Percentiles rank a stretch among this genome's conserved stretches.
These are phyloP conservation scores for Mythimna vitellina DNA, from an alignment of 2,888 invertebrate genomes.

Conservation along the genomic window DNA sequence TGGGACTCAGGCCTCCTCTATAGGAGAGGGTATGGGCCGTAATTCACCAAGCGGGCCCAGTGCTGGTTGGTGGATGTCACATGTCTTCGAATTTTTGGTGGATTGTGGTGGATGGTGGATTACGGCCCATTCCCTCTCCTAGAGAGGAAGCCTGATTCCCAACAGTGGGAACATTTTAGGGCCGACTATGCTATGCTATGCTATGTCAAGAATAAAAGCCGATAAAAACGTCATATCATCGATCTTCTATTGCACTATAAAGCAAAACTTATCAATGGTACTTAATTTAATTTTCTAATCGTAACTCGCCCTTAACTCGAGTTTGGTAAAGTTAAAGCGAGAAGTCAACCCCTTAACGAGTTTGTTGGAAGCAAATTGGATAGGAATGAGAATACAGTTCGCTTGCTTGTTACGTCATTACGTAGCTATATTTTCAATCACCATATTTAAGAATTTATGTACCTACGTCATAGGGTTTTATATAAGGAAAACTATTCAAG, in stretches of 20 bases:
- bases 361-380: slow-evolving; percentile 39
- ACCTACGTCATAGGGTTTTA: not conserved
- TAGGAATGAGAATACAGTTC: slow-evolving; percentile 30
- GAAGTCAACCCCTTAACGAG: slow-evolving; percentile 39
- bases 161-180: too few relatives aligned
- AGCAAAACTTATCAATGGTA: slow-evolving; percentile 19
- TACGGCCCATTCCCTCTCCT: too few relatives aligned
- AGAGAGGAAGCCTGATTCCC: too few relatives aligned
- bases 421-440: slow-evolving; percentile 2
- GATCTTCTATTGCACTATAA: slow-evolving; percentile 15
- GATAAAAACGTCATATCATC: not conserved
- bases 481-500: too few relatives aligned
- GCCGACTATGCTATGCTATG: too few relatives aligned
- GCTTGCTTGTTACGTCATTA: slow-evolving; percentile 27
- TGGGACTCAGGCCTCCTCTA: too few relatives aligned
- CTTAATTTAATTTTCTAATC: slow-evolving; percentile 41
- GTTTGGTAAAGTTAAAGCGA: slow-evolving; percentile 43
- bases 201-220: too few relatives aligned
- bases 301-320: slow-evolving; percentile 28
- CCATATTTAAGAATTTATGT: not conserved
- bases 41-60: too few relatives aligned
- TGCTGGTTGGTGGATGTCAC: too few relatives aligned
- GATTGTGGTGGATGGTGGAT: too few relatives aligned
- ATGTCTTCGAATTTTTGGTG: too few relatives aligned
- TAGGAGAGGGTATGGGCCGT: too few relatives aligned